Conservation (phyloP, 2,797 vertebrate genomes). For the Notoglanidium macrostoma region DNA sequence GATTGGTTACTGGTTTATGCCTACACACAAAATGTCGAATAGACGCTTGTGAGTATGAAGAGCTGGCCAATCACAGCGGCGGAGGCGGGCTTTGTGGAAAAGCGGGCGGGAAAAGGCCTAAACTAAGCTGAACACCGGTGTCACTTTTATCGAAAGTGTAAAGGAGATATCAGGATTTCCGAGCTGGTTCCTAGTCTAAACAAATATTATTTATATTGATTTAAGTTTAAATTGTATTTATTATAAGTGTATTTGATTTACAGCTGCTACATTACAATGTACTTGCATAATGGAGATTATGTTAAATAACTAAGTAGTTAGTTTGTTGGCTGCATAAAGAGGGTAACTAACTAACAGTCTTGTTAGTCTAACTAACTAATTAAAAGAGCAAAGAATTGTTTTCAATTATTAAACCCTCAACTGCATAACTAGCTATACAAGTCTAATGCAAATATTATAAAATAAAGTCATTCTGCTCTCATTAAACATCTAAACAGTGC, state of each 20-base stretch:
- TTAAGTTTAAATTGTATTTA: background rate
- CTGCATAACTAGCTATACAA: background rate
- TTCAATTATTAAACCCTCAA: background rate
- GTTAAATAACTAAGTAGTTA: no score
- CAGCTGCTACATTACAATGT: background rate
- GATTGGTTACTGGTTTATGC: background rate
- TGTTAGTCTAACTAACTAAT: background rate
- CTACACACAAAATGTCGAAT: background rate
- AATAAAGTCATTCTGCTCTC: background rate
- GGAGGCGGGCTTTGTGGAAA: slow-evolving; percentile 13
- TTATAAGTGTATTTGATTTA: background rate
- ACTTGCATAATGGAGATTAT: background rate
- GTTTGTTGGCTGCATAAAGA: background rate
- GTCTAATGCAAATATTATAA: background rate
- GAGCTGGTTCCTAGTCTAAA: background rate
- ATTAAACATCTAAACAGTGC: background rate
- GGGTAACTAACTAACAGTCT: background rate
- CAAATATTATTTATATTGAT: no score
- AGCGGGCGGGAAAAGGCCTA: slow-evolving; percentile 25
- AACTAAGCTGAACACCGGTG: slow-evolving; percentile 8
- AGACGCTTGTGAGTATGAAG: no score
- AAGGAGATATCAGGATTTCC: background rate
- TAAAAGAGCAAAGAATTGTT: background rate
- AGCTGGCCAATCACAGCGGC: background rate
- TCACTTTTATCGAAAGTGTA: slow-evolving; percentile 2